Conservation (phyloP, 1,140 invertebrate genomes). For the Glossosoma conforme region DNA sequence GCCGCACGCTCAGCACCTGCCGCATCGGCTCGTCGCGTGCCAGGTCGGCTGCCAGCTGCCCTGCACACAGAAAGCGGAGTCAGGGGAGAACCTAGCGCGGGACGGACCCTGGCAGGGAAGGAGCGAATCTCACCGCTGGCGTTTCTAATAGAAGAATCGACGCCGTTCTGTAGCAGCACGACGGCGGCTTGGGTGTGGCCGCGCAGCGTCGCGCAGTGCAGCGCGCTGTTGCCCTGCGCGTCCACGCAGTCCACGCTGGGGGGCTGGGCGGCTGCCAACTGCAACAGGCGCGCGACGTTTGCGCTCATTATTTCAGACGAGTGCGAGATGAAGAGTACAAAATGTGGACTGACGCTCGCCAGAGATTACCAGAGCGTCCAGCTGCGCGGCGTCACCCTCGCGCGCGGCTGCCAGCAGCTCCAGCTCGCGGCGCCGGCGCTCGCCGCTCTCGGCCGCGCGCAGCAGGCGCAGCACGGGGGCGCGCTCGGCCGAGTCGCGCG, state of each 20-base stretch:
- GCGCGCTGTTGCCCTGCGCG: slow-evolving; percentile 59
- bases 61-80: slow-evolving; percentile 38
- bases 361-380: slow-evolving; percentile 55
- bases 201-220: slow-evolving; percentile 63
- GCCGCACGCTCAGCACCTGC: slow-evolving; percentile 60
- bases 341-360: too few relatives aligned
- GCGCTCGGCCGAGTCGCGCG: slow-evolving; percentile 53
- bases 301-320: too few relatives aligned
- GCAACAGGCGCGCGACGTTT: too few relatives aligned
- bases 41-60: slow-evolving; percentile 58
- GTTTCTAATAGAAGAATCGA: slow-evolving; percentile 51
- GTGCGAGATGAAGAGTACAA: too few relatives aligned
- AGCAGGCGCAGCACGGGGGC: slow-evolving; percentile 54
- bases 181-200: slow-evolving; percentile 63
- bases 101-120: too few relatives aligned
- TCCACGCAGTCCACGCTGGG: slow-evolving; percentile 49
- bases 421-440: slow-evolving; percentile 49
- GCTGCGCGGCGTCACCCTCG: slow-evolving; percentile 51
- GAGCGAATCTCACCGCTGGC: slow-evolving; percentile 45
- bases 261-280: slow-evolving; percentile 42
- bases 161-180: slow-evolving; percentile 59
- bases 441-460: slow-evolving; percentile 56
- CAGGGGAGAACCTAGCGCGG: too few relatives aligned
- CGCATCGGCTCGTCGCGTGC: slow-evolving; percentile 58
- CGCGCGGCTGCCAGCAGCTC: slow-evolving; percentile 56